These are phyloP conservation scores for Anoplopoma fimbria DNA, from an alignment of 2,113 vertebrate species.

Conservation along the genomic window DNA sequence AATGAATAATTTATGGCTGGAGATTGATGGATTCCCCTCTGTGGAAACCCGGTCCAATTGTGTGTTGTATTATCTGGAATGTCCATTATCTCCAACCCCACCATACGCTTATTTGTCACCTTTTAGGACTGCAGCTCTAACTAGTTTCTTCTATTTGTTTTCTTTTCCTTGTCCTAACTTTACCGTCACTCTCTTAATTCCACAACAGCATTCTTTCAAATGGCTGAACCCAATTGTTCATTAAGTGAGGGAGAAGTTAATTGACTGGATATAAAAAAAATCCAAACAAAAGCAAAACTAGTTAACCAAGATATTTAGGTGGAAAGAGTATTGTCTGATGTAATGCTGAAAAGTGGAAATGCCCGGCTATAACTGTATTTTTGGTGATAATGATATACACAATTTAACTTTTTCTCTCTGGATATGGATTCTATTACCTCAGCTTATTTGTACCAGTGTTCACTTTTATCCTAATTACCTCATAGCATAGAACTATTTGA, in stretches of 20 bases:
- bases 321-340: not conserved
- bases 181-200: not conserved
- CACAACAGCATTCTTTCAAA: not conserved
- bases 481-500: not conserved
- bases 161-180: conserved; percentile 3
- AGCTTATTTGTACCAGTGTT: not conserved
- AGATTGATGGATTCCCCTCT: conserved; percentile 75
- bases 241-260: not conserved
- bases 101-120: conserved; percentile 26
- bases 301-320: not conserved
- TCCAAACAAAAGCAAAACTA: not conserved
- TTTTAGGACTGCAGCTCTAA: conserved; percentile 22
- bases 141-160: not conserved
- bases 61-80: conserved; percentile 69
- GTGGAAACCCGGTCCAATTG: conserved; percentile 59
- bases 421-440: not conserved
- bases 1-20: conserved; percentile 77
- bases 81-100: conserved; percentile 50
- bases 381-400: not conserved
- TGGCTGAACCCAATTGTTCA: not conserved
- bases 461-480: not conserved
- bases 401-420: not conserved
- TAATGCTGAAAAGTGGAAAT: not conserved
- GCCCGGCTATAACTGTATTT: not conserved
- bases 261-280: not conserved